Evolutionary conservation across 2,888 invertebrate genomes (phyloP), one percentile per base, ranked within the genome.

Genomic region (Caenorhabditis doughertyi): DNA sequence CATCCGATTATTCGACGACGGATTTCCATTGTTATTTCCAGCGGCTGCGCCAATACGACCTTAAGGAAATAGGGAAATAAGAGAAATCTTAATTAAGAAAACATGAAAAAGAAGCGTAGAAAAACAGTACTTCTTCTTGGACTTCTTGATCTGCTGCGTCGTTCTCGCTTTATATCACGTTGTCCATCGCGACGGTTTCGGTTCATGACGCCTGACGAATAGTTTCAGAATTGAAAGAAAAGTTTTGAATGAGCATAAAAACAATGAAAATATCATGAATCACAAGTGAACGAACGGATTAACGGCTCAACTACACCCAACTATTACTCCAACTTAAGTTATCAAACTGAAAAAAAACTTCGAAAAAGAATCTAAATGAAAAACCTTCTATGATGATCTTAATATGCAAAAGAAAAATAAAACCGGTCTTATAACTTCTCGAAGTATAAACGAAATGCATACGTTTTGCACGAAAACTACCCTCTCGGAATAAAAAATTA

Each of bases 121-220:
- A 53, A 68, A 76, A 76, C 49, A 18, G 27, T 77, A 77, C 84
- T 79, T 80, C 85, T 77, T 81, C 83, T 56, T 29, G 86, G 86
- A 58, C 84, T 84, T 42, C 86, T 80, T 27, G 86, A 86, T 47
- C 86, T 82, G 73, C 86, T 86, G 25, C 84, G 68, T 58, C 82
- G 67, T 16, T 68, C 60, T n/a, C 65, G 49, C 21, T 71, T 67
- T 3, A 35, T 9, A 18, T 77, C 72, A 47, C 76, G 72, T 27
- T 49, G 60, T 32, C 60, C 70, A 62, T 82, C 68, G 44, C 82
- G 81, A 70, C 82, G 77, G 39, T 77, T 72, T 62, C 82, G 56
- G 73, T 79, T 77, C 56, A 68, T 82, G 56, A 55, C 49, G 60
- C 47, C 80, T 74, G 68, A 32, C 55, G 65, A 49, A 51, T 58